Conservation (phyloP, 2,888 invertebrate species). For the Watsonalla cultraria region DNA sequence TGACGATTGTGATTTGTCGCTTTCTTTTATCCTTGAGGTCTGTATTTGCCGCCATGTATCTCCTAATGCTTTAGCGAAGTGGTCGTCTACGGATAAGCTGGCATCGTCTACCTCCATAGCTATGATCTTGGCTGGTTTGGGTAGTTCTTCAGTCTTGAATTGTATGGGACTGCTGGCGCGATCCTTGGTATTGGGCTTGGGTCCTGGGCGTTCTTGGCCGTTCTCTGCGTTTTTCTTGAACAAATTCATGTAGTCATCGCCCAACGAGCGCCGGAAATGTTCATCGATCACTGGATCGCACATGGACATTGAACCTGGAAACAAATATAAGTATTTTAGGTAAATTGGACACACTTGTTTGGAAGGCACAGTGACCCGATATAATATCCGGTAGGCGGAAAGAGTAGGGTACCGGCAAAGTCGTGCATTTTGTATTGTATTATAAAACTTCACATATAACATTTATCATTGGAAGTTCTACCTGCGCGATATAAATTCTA, state of each 20-base stretch:
- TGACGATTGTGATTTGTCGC: conserved; percentile 45
- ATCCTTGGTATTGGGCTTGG: conserved; percentile 69
- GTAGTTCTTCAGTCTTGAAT: conserved; percentile 56
- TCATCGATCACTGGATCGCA: conserved; percentile 97
- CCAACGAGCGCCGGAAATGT: conserved; percentile 95
- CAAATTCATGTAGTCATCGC: conserved; percentile 86
- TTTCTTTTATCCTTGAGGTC: conserved; percentile 77
- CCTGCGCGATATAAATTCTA: too few species aligned
- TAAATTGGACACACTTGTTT: too few species aligned
- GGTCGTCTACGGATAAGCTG: conserved; percentile 89
- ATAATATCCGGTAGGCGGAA: too few species aligned
- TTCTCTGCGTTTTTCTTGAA: conserved; percentile 78
- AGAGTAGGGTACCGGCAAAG: too few species aligned
- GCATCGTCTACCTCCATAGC: conserved; percentile 80
- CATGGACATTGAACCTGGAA: conserved; percentile 83
- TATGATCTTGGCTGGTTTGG: conserved; percentile 62
- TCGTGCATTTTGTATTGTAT: too few species aligned
- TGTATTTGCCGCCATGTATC: conserved; percentile 90
- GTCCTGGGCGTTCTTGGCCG: conserved; percentile 30
- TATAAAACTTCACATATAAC: too few species aligned
- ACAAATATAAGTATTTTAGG: neutral
- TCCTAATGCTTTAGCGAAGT: conserved; percentile 93
- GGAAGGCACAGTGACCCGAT: too few species aligned
- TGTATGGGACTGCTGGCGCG: conserved; percentile 72
- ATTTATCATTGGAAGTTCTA: too few species aligned